phyloP scores from a whole-genome alignment of 1,140 invertebrate genomes.

The Papilio dardanus region DNA sequence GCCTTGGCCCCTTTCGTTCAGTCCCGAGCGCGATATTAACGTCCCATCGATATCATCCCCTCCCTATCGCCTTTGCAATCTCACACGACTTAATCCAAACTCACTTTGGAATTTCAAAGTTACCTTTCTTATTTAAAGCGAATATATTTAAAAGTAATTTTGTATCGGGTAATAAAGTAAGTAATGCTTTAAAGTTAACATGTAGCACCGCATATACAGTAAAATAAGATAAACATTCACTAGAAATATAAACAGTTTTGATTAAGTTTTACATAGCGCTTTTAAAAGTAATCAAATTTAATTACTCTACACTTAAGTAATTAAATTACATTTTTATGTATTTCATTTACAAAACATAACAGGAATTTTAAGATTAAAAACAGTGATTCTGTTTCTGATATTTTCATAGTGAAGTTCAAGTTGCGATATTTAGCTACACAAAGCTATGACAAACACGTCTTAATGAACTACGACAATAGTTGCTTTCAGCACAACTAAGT shows the following conservation, averaged over 20 bases:
- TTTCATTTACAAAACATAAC: background rate
- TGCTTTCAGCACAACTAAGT: no score
- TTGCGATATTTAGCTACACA: no score
- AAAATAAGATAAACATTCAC: background rate
- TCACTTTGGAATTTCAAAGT: conserved; percentile 21
- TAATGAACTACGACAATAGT: no score
- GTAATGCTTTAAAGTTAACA: background rate
- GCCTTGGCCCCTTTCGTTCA: no score
- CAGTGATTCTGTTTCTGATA: background rate
- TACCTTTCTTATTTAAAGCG: background rate
- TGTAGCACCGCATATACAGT: background rate
- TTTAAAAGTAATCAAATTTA: background rate
- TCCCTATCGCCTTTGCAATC: conserved; percentile 28
- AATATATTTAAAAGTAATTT: background rate
- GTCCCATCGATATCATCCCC: conserved; percentile 30
- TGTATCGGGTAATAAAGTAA: background rate
- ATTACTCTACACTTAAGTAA: background rate
- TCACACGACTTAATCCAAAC: conserved; percentile 36
- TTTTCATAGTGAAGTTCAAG: no score
- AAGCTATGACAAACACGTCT: no score
- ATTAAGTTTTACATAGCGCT: background rate
- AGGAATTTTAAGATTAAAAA: background rate
- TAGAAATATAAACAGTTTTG: background rate
- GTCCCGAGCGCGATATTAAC: conserved; percentile 29
- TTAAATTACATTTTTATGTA: background rate